phyloP scores from a whole-genome alignment of 2,888 invertebrate genomes.

The Neoascia interrupta region DNA sequence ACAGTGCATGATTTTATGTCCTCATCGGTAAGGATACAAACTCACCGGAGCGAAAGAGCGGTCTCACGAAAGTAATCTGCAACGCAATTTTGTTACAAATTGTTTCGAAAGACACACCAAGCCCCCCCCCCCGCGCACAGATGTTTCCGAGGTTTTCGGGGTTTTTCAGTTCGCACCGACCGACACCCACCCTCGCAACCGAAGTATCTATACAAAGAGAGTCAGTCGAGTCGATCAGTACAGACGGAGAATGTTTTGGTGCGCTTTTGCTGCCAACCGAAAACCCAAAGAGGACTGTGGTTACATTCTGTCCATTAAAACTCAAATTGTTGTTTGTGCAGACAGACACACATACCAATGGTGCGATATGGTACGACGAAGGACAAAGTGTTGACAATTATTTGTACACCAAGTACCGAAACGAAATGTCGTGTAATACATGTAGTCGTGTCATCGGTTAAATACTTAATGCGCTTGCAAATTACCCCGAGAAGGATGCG shows the following conservation, averaged over 20 bases:
- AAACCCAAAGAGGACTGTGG: slow-evolving; percentile 37
- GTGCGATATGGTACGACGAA: too few species aligned
- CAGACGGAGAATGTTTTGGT: slow-evolving; percentile 21
- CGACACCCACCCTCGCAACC: background rate
- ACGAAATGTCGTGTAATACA: slow-evolving; percentile 63
- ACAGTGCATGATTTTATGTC: slow-evolving; percentile 48
- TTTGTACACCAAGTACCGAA: slow-evolving; percentile 50
- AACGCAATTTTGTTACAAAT: slow-evolving; percentile 62
- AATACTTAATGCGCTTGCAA: slow-evolving; percentile 64
- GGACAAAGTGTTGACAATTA: slow-evolving; percentile 67
- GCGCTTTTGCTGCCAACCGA: too few species aligned
- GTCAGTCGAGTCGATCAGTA: slow-evolving; percentile 22
- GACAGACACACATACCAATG: too few species aligned
- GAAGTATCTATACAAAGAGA: too few species aligned
- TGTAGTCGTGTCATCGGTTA: slow-evolving; percentile 64
- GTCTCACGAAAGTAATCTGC: slow-evolving; percentile 55
- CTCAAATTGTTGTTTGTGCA: slow-evolving; percentile 60
- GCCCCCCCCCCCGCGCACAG: slow-evolving; percentile 9
- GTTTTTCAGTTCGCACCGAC: slow-evolving; percentile 30
- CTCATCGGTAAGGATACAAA: slow-evolving; percentile 54
- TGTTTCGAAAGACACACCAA: slow-evolving; percentile 38
- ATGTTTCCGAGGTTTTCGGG: slow-evolving; percentile 44
- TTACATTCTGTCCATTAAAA: slow-evolving; percentile 62
- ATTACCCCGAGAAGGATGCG: slow-evolving; percentile 37
- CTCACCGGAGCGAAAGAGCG: slow-evolving; percentile 45